These are phyloP conservation scores for Radopholus similis DNA, from an alignment of 1,140 invertebrate genomes.

Conservation along the genomic window DNA sequence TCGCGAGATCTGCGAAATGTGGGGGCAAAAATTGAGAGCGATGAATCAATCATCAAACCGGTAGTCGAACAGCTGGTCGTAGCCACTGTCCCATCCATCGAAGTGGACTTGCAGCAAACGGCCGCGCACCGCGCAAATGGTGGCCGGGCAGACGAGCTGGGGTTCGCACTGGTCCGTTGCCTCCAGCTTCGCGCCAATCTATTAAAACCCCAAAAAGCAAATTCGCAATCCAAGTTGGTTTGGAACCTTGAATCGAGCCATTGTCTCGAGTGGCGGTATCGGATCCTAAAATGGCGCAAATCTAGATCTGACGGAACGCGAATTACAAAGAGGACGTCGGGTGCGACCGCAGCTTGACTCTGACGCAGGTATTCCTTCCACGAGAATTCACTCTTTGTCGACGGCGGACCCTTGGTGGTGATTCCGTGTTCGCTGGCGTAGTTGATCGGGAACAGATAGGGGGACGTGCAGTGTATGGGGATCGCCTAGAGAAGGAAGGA, in stretches of 20 bases:
- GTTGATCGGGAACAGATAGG: slow-evolving; percentile 25
- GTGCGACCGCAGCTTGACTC: slow-evolving; percentile 25
- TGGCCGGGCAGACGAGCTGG: slow-evolving; percentile 27
- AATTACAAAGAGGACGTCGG: slow-evolving; percentile 16
- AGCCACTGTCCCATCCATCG: slow-evolving; percentile 26
- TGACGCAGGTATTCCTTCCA: slow-evolving; percentile 30
- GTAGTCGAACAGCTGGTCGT: slow-evolving; percentile 32
- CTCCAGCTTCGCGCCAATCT: slow-evolving; percentile 28
- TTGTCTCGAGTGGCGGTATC: slow-evolving; percentile 4
- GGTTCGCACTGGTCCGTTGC: slow-evolving; percentile 29
- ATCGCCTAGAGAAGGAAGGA: slow-evolving; percentile 11
- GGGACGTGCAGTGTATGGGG: slow-evolving; percentile 25
- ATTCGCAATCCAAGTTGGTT: neutral
- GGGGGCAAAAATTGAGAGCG: neutral
- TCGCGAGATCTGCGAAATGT: slow-evolving; percentile 18
- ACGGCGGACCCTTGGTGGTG: slow-evolving; percentile 5
- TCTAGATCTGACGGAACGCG: neutral
- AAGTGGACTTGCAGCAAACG: slow-evolving; percentile 29
- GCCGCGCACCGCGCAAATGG: slow-evolving; percentile 19
- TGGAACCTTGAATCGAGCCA: slow-evolving; percentile 23
- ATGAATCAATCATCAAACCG: slow-evolving; percentile 1
- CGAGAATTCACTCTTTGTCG: neutral
- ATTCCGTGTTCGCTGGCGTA: slow-evolving; percentile 26
- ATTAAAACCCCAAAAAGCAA: neutral
- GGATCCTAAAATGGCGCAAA: neutral